Evolutionary conservation across 2,113 vertebrate genomes (phyloP).

Genomic region (Prolemur simus): DNA sequence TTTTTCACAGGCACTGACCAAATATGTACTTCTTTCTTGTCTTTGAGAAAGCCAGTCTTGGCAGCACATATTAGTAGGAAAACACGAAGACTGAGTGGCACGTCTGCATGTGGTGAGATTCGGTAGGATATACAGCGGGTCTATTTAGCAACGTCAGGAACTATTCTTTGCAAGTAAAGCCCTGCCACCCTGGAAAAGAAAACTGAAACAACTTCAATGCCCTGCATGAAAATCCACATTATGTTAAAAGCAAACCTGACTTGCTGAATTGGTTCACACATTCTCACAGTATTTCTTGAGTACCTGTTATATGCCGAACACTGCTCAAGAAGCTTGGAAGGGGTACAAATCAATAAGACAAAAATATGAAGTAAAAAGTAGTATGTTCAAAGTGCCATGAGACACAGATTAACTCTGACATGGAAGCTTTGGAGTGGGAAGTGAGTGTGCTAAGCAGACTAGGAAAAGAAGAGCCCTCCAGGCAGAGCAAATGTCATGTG

Average conservation of each 20-base stretch:
- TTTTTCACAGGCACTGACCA: not conserved
- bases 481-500: not conserved
- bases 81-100: not conserved
- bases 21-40: not conserved
- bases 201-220: not conserved
- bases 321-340: not conserved
- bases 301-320: not conserved
- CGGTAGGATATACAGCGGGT: not conserved
- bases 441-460: not conserved
- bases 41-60: not conserved
- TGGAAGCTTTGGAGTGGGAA: not conserved
- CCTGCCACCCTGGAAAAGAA: not conserved
- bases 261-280: not conserved
- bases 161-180: not conserved
- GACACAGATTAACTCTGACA: not conserved
- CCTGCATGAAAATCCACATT: not conserved
- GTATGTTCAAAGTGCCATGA: not conserved
- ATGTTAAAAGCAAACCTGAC: not conserved
- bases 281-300: not conserved
- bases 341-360: not conserved
- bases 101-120: not conserved
- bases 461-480: not conserved
- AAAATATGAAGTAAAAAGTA: not conserved
- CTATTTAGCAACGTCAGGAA: not conserved
- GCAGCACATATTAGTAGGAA: not conserved